Percentiles rank a stretch among this genome's conserved stretches.
Conservation (phyloP, 2,113 vertebrate species). For the Ctenomys sociabilis region DNA sequence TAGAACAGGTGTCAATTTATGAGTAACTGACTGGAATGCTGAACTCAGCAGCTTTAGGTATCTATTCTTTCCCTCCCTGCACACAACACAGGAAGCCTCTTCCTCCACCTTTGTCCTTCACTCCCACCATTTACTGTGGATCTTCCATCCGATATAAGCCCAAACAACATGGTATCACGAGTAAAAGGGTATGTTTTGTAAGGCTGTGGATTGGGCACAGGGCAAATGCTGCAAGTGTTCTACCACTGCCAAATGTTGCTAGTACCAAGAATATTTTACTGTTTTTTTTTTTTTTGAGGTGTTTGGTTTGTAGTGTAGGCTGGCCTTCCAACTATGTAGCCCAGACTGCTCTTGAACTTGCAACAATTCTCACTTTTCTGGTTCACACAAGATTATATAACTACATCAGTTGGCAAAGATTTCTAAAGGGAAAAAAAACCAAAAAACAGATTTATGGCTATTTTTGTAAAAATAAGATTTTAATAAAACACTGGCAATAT, state of each 20-base stretch:
- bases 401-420: neutral
- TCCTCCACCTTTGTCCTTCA: neutral
- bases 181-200: neutral
- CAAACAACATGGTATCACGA: neutral
- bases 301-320: neutral
- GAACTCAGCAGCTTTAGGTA: neutral
- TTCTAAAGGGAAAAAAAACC: neutral
- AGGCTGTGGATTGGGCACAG: neutral
- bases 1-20: neutral
- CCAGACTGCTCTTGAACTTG: neutral
- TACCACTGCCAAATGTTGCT: neutral
- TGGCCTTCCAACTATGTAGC: neutral
- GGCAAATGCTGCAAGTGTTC: neutral
- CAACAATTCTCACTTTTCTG: neutral
- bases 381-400: neutral
- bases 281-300: neutral
- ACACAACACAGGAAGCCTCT: neutral
- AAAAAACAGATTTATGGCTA: neutral
- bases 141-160: neutral
- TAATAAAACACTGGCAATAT: constrained; percentile 16
- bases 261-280: neutral
- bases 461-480: constrained; percentile 22
- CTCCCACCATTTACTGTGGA: neutral
- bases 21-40: neutral
- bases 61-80: neutral